phyloP scores from a whole-genome alignment of 2,888 invertebrate species.

The Drosophila monieri region DNA sequence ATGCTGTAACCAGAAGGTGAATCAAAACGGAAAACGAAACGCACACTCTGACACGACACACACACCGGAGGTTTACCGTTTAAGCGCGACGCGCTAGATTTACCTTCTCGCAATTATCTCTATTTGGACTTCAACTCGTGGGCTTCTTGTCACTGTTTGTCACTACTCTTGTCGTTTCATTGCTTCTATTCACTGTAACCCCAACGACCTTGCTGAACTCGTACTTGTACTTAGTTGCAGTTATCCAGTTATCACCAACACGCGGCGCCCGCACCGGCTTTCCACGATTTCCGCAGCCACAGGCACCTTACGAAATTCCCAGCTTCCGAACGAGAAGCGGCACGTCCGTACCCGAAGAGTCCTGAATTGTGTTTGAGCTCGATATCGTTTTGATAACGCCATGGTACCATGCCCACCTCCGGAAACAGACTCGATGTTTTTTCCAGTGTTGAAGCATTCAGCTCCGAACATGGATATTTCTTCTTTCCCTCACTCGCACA shows the following conservation, averaged over 20 bases:
- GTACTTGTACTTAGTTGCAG: constrained; percentile 1
- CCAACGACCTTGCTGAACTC: constrained; percentile 11
- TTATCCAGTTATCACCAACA: not conserved
- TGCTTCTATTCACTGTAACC: constrained; percentile 6
- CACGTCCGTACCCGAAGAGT: too few species aligned
- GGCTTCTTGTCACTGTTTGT: constrained; percentile 26
- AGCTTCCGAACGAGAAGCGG: too few species aligned
- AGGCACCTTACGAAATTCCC: too few species aligned
- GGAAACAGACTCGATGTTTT: too few species aligned
- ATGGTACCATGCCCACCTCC: too few species aligned
- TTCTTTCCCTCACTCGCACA: too few species aligned
- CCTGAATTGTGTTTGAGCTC: too few species aligned
- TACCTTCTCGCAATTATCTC: not conserved
- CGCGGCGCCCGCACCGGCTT: not conserved
- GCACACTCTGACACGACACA: constrained; percentile 25
- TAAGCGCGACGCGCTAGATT: constrained; percentile 26
- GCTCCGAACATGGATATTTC: too few species aligned
- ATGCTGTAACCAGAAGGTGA: not conserved
- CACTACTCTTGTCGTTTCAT: constrained; percentile 25
- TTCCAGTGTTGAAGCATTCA: too few species aligned
- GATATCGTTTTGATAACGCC: too few species aligned
- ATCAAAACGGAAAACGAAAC: constrained; percentile 19
- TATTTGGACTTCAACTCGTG: not conserved
- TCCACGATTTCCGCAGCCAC: not conserved
- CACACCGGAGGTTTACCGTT: constrained; percentile 49